phyloP scores from a whole-genome alignment of 2,113 vertebrate genomes.

The Lipophrys pholis region DNA sequence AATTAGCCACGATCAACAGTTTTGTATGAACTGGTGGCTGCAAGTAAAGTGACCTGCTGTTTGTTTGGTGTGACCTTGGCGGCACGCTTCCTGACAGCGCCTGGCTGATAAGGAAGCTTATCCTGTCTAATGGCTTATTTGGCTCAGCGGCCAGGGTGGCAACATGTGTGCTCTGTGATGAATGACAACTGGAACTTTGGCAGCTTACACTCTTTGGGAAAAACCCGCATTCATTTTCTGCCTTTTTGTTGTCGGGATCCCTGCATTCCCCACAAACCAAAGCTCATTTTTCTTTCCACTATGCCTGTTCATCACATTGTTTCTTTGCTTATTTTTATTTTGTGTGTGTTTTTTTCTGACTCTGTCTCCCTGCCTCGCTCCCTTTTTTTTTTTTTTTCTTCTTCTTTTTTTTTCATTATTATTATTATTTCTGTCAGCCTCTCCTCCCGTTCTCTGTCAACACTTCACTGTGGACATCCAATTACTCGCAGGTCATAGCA shows the following conservation, averaged over 20 bases:
- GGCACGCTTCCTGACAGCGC: constrained; percentile 25
- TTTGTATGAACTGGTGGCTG: background rate
- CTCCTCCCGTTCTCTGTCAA: constrained; percentile 55
- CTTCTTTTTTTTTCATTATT: constrained; percentile 1
- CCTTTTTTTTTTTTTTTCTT: constrained; percentile 7
- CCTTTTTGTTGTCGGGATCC: background rate
- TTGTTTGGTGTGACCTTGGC: constrained; percentile 51
- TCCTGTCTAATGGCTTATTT: constrained; percentile 70
- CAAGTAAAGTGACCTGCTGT: constrained; percentile 38
- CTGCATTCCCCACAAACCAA: background rate
- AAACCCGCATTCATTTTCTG: constrained; percentile 29
- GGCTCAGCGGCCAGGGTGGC: constrained; percentile 48
- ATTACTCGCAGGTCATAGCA: constrained; percentile 81
- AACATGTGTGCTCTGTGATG: constrained; percentile 30
- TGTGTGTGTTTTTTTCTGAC: constrained; percentile 35
- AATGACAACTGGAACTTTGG: constrained; percentile 39
- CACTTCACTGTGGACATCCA: constrained; percentile 81
- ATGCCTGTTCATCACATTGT: constrained; percentile 22
- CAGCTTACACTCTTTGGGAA: constrained; percentile 22
- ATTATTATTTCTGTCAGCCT: constrained; percentile 42
- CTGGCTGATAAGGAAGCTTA: constrained; percentile 52
- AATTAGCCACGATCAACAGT: constrained; percentile 26
- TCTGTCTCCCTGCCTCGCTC: constrained; percentile 22
- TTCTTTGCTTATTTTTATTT: constrained; percentile 55
- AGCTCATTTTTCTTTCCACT: background rate